These are phyloP conservation scores for Neria commutata DNA, from an alignment of 2,888 invertebrate species.

Conservation along the genomic window DNA sequence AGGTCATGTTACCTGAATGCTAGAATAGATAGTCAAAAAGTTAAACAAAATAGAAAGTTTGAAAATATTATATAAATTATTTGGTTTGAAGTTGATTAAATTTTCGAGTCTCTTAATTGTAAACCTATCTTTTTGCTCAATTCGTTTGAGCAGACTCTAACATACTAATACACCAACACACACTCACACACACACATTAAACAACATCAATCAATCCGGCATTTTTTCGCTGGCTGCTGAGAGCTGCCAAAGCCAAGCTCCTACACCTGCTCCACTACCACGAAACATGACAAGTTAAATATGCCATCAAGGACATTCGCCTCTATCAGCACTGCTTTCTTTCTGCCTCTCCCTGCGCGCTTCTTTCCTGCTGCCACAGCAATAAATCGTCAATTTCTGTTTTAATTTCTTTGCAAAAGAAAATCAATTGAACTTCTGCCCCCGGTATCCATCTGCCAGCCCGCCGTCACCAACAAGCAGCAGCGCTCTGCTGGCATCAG, in stretches of 20 bases:
- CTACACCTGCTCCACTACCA: not conserved
- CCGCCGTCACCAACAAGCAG: not conserved
- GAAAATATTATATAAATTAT: too few species aligned
- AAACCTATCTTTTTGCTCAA: not conserved
- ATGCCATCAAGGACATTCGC: not conserved
- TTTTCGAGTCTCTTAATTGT: too few species aligned
- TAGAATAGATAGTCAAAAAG: too few species aligned
- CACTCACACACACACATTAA: too few species aligned
- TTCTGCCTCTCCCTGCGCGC: not conserved
- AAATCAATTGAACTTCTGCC: conserved; percentile 17
- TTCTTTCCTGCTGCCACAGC: conserved; percentile 2
- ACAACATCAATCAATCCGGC: too few species aligned
- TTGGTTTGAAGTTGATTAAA: too few species aligned
- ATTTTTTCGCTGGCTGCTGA: too few species aligned
- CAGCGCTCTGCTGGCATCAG: too few species aligned
- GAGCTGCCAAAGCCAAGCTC: not conserved
- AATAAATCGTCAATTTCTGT: conserved; percentile 22
- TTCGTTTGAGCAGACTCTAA: too few species aligned
- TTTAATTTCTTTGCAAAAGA: conserved; percentile 15
- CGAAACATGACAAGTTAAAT: conserved; percentile 1
- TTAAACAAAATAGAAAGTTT: too few species aligned
- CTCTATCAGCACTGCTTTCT: too few species aligned
- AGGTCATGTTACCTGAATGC: too few species aligned
- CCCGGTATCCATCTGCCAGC: not conserved
- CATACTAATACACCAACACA: not conserved